A percentile compares a stretch with the other conserved stretches of the same genome.
phyloP scores from a whole-genome alignment of 1,140 invertebrate species.

The Drosophila nasuta region DNA sequence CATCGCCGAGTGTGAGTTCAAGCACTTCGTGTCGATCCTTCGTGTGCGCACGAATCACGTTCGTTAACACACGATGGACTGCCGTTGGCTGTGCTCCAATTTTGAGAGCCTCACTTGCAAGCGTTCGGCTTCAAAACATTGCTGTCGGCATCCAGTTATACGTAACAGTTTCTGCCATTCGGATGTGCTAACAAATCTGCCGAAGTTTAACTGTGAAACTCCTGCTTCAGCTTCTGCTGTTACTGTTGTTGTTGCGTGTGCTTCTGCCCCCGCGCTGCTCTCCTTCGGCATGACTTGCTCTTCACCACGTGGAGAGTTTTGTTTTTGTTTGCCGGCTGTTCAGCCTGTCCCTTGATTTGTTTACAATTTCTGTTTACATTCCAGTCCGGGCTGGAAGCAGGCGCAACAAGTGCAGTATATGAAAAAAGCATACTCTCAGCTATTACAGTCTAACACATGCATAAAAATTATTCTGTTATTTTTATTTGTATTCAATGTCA shows the following conservation, averaged over 20 bases:
- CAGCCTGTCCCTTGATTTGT: neutral
- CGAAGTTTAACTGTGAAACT: neutral
- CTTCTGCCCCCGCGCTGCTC: neutral
- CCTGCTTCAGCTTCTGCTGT: neutral
- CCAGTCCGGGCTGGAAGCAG: neutral
- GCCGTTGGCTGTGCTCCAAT: constrained; percentile 73
- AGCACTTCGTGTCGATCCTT: neutral
- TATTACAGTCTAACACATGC: no score
- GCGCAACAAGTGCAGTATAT: neutral
- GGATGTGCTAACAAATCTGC: neutral
- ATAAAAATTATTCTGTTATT: no score
- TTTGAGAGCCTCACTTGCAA: constrained; percentile 16
- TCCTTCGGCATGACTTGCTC: neutral
- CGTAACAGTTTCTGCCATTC: constrained; percentile 4
- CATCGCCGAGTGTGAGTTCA: neutral
- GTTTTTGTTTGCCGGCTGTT: neutral
- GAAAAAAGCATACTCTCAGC: neutral
- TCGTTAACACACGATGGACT: constrained; percentile 37
- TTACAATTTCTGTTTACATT: constrained; percentile 11
- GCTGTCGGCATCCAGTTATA: constrained; percentile 64
- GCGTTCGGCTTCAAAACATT: constrained; percentile 54
- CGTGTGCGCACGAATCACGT: neutral
- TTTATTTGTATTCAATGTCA: no score
- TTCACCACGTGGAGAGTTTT: constrained; percentile 3
- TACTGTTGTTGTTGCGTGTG: no score